Conservation (phyloP, 2,888 invertebrate genomes). For the Agrochola lychnidis region DNA sequence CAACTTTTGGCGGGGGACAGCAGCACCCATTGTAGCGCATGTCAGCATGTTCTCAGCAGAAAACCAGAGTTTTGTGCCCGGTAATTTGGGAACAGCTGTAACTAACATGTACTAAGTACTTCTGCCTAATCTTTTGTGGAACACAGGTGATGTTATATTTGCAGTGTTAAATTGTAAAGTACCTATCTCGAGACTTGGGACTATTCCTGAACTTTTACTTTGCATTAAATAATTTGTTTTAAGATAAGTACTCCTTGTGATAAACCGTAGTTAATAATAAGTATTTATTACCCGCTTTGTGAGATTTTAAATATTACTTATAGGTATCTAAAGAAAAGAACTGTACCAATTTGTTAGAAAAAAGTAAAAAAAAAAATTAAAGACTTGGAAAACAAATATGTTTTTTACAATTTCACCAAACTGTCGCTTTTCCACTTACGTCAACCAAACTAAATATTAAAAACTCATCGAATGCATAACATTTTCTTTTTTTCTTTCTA, state of each 20-base stretch:
- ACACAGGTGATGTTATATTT: neutral
- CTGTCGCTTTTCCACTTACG: neutral
- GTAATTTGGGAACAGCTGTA: neutral
- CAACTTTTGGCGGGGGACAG: too few species aligned
- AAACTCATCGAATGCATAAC: too few species aligned
- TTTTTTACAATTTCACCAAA: neutral
- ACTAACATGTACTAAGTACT: too few species aligned
- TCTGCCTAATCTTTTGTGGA: neutral
- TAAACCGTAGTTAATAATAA: slow-evolving; percentile 4
- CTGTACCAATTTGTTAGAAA: neutral
- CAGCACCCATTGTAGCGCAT: too few species aligned
- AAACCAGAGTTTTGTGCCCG: neutral
- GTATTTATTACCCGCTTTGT: neutral
- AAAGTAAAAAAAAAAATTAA: neutral
- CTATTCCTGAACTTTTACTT: neutral
- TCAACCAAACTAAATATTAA: too few species aligned
- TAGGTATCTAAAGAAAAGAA: neutral
- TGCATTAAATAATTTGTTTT: neutral
- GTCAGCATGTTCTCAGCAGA: too few species aligned
- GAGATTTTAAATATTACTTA: neutral
- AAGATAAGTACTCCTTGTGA: neutral
- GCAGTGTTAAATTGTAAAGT: neutral
- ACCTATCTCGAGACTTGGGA: neutral
- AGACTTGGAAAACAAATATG: neutral
- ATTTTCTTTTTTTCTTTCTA: too few species aligned